Evolutionary conservation across 2,888 invertebrate genomes (phyloP), one percentile per base, ranked within the genome.

Genomic region (Pachydiplax longipennis): DNA sequence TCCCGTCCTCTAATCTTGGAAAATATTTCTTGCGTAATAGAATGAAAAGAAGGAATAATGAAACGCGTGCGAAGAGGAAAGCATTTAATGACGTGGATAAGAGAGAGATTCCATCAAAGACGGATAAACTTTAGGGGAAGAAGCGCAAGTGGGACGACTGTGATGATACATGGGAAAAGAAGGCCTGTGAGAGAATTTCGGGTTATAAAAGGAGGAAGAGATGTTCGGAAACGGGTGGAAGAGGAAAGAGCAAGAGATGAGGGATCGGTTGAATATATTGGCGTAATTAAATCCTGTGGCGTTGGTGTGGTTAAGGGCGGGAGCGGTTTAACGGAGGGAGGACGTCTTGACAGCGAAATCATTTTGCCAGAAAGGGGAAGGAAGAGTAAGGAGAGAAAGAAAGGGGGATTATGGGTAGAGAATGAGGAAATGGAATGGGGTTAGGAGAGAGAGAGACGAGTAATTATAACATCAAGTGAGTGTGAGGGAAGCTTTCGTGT

Each of bases 381-480:
- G 15, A 61, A 15, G 61, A 61, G 61, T 6, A 61, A n/a, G 61
- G 61, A 15, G 61, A 13, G 18, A 25, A 25, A 25, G 31, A 73
- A 25, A 73, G 73, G 53, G 53, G 53, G 53, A 53, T 53, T 53
- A 53, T 53, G 53, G 53, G 53, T 53, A 73, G 58, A 31, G 25
- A 12, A 13, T 1, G 83, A n/a, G 35, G 58, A 12, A 10, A 37
- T 37, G 81, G 37, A 12, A 81, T 22, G 35, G 37, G 40, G 31
- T 3, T n/a, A n/a, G 80, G 12, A 13, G 80, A 40, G 81, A 13
- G 81, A 37, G 48, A 48, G 48, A 48, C 48, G 31, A 10, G 61
- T 87, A 87, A 87, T 87, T 87, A 87, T 87, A 58, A 40, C 87
- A 87, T 87, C 87, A 87, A 87, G 61, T 40, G 61, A 61, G 83